Percentiles rank a stretch among this genome's conserved stretches.
These are phyloP conservation scores for Camptogramma bilineatum DNA, from an alignment of 2,888 invertebrate genomes.

Conservation along the genomic window DNA sequence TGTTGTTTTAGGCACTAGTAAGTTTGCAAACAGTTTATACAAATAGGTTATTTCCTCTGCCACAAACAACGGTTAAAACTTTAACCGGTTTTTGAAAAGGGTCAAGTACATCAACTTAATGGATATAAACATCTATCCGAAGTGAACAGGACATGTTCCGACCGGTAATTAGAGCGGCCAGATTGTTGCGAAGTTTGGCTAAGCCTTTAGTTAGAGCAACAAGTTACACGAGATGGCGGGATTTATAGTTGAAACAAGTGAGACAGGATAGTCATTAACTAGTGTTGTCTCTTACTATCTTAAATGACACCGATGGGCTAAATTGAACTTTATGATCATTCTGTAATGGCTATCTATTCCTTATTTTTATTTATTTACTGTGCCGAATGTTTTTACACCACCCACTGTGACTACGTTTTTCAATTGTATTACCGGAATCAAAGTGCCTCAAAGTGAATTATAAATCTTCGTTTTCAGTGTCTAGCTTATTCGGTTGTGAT, in stretches of 20 bases:
- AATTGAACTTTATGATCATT: background rate
- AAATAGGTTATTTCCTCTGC: background rate
- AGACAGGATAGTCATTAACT: background rate
- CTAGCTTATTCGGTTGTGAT: slow-evolving; percentile 46
- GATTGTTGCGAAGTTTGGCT: slow-evolving; percentile 19
- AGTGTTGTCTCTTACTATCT: background rate
- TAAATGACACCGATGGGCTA: background rate
- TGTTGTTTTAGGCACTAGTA: background rate
- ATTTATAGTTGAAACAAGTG: background rate
- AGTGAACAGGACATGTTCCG: slow-evolving; percentile 12
- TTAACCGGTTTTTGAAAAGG: slow-evolving; percentile 16
- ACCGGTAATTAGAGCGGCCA: slow-evolving; percentile 21
- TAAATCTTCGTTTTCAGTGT: slow-evolving; percentile 25
- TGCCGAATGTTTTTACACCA: slow-evolving; percentile 3
- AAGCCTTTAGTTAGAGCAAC: slow-evolving; percentile 20
- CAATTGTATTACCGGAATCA: background rate
- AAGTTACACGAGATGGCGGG: slow-evolving; percentile 13
- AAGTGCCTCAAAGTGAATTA: slow-evolving; percentile 2
- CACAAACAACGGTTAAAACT: slow-evolving; percentile 9
- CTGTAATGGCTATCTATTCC: too few species aligned
- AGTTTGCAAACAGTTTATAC: background rate
- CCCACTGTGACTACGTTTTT: slow-evolving; percentile 21
- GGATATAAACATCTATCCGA: slow-evolving; percentile 7
- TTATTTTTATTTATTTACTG: background rate
- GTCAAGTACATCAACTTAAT: slow-evolving; percentile 21